Evolutionary conservation across 2,113 vertebrate species (phyloP).

Genomic region (Gadus chalcogrammus): DNA sequence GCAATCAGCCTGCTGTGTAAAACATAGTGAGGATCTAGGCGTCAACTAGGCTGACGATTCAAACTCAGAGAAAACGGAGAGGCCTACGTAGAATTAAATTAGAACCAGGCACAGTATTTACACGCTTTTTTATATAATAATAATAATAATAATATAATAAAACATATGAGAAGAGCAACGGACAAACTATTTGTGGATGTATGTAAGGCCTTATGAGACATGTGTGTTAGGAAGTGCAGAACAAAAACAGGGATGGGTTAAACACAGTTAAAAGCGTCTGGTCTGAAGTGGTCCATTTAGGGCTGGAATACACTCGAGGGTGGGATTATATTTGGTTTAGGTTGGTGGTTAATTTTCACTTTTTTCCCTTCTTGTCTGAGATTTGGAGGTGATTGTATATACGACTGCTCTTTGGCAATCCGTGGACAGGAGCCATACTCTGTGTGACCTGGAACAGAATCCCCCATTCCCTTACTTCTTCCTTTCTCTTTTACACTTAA

Average conservation of each 20-base stretch:
- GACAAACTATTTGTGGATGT: conserved; percentile 56
- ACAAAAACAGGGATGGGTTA: conserved; percentile 25
- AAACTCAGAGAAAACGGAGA: background rate
- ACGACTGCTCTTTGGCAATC: conserved; percentile 69
- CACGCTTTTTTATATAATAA: conserved; percentile 18
- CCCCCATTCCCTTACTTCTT: conserved; percentile 11
- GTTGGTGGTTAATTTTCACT: background rate
- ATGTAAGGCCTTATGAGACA: conserved; percentile 83
- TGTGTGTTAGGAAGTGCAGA: conserved; percentile 56
- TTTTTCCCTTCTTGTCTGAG: conserved; percentile 52
- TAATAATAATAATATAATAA: conserved; percentile 37
- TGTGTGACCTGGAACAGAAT: background rate
- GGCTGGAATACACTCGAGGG: conserved; percentile 61
- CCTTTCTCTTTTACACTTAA: background rate
- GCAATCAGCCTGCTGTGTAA: conserved; percentile 45
- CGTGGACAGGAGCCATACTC: conserved; percentile 22
- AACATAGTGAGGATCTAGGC: conserved; percentile 37
- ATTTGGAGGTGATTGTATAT: conserved; percentile 54
- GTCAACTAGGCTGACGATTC: conserved; percentile 38
- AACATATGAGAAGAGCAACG: conserved; percentile 24
- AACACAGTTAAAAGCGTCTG: conserved; percentile 74
- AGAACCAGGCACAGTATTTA: conserved; percentile 60
- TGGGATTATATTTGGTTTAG: conserved; percentile 61
- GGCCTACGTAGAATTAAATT: conserved; percentile 2
- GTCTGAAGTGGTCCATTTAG: conserved; percentile 68